A percentile compares a stretch with the other conserved stretches of the same genome.
Evolutionary conservation across 2,113 vertebrate species (phyloP).

Genomic region (Psammodynastes pulverulentus): DNA sequence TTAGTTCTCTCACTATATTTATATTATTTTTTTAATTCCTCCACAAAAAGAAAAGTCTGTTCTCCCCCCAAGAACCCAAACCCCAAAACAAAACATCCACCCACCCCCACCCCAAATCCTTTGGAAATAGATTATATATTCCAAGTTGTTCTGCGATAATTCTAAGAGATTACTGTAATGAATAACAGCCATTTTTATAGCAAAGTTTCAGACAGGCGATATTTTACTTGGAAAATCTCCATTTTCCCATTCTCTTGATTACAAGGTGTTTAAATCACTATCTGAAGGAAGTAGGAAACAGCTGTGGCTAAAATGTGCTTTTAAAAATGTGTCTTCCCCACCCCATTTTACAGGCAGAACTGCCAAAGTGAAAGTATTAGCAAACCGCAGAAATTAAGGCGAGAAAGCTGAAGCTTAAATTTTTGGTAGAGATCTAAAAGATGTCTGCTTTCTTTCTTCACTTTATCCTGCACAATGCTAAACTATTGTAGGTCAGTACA

Average conservation of each 20-base stretch:
- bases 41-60: conserved; percentile 6
- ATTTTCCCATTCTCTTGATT: conserved; percentile 49
- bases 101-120: conserved; percentile 1
- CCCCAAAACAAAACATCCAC: neutral
- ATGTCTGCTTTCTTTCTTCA: conserved; percentile 15
- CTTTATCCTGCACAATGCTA: neutral
- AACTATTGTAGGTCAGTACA: neutral
- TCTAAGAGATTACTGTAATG: conserved; percentile 54
- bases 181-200: conserved; percentile 60
- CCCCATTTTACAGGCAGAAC: conserved; percentile 20
- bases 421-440: conserved; percentile 25
- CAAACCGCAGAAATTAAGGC: conserved; percentile 45
- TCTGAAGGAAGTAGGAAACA: conserved; percentile 71
- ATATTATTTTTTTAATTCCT: conserved; percentile 45
- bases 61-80: neutral
- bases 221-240: conserved; percentile 61
- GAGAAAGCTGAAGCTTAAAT: conserved; percentile 44
- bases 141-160: conserved; percentile 59
- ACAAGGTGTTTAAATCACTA: conserved; percentile 68
- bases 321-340: conserved; percentile 43
- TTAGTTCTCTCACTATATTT: neutral
- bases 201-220: conserved; percentile 55
- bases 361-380: conserved; percentile 53
- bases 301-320: conserved; percentile 62
- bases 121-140: conserved; percentile 53